These are phyloP conservation scores for Apomyelois bistriatella DNA, from an alignment of 2,888 invertebrate genomes.

Conservation along the genomic window DNA sequence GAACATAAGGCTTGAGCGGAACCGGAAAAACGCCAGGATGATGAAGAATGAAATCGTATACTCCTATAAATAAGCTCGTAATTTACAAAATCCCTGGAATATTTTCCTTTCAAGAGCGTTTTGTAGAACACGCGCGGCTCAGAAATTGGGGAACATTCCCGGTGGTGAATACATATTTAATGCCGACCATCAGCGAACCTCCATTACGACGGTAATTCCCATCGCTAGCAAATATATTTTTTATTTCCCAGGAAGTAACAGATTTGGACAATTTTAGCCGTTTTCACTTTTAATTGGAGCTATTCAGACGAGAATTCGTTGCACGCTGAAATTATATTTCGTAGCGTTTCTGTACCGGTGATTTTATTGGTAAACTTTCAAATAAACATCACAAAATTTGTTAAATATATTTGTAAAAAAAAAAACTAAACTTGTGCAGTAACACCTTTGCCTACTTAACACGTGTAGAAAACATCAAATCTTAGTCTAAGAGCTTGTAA, in stretches of 20 bases:
- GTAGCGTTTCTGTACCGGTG: neutral
- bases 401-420: too few relatives aligned
- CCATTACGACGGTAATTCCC: constrained; percentile 25
- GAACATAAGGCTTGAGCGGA: too few relatives aligned
- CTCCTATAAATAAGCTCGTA: constrained; percentile 1
- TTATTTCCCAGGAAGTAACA: constrained; percentile 30
- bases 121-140: neutral
- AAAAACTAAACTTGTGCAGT: too few relatives aligned
- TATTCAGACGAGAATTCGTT: constrained; percentile 20
- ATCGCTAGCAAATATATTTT: constrained; percentile 21
- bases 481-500: too few relatives aligned
- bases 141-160: constrained; percentile 18
- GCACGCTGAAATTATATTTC: neutral
- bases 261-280: constrained; percentile 30
- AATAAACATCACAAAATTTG: neutral
- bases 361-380: neutral
- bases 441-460: too few relatives aligned
- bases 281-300: constrained; percentile 30
- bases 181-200: constrained; percentile 25
- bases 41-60: too few relatives aligned
- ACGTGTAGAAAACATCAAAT: too few relatives aligned
- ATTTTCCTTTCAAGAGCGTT: constrained; percentile 4
- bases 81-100: constrained; percentile 7
- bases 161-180: constrained; percentile 30
- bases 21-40: too few relatives aligned